These are phyloP conservation scores for Coregonus ussuriensis DNA, from an alignment of 2,797 vertebrate genomes.

Conservation along the genomic window DNA sequence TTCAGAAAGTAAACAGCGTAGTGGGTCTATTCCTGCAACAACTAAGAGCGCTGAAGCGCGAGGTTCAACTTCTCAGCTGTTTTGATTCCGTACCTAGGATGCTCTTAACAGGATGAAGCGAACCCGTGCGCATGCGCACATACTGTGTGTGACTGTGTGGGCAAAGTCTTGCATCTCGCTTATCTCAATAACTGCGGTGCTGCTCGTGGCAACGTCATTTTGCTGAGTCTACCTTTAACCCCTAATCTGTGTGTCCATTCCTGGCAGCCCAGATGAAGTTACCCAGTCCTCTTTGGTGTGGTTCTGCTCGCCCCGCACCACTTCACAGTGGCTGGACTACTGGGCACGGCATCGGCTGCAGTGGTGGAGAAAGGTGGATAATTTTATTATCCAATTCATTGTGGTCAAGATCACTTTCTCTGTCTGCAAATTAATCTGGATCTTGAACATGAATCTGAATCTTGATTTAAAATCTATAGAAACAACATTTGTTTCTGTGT, in stretches of 20 bases:
- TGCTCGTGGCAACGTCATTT: no score
- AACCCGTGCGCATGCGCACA: no score
- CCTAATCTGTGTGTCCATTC: constrained; percentile 10
- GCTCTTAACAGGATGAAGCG: no score
- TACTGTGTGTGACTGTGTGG: no score
- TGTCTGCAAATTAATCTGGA: background rate
- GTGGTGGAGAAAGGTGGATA: constrained; percentile 94
- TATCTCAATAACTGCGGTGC: no score
- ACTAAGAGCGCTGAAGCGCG: no score
- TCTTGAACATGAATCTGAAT: background rate
- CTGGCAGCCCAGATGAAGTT: constrained; percentile 80
- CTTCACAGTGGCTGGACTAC: constrained; percentile 93
- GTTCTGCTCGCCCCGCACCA: constrained; percentile 89
- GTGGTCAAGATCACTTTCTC: background rate
- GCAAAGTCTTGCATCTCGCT: no score
- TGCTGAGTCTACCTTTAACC: background rate
- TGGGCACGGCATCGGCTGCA: constrained; percentile 90
- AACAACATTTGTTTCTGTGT: background rate
- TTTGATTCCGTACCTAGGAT: no score
- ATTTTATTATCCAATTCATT: background rate
- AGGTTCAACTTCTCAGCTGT: no score
- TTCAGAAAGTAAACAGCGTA: no score
- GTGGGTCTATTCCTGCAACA: no score
- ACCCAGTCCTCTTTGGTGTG: constrained; percentile 87
- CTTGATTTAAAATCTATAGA: background rate